Conservation (phyloP, 2,888 invertebrate species). For the Dorcus parallelipipedus region DNA sequence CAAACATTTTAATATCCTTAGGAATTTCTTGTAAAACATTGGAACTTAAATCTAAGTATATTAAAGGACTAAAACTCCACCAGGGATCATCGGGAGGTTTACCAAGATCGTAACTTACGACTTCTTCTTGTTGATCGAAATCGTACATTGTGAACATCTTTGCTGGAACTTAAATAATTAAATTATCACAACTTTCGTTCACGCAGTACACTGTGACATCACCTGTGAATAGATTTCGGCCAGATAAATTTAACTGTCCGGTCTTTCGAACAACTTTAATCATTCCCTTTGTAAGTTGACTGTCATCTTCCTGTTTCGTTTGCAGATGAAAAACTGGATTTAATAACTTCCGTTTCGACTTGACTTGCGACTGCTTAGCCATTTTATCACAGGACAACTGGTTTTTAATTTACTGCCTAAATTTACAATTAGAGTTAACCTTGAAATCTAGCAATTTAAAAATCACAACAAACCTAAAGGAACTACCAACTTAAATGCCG, state of each 20-base stretch:
- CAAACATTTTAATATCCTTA: slow-evolving; percentile 61
- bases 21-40: slow-evolving; percentile 66
- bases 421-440: slow-evolving; percentile 10
- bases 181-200: no score
- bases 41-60: slow-evolving; percentile 73
- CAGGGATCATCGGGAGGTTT: slow-evolving; percentile 61
- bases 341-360: slow-evolving; percentile 42
- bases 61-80: slow-evolving; percentile 82
- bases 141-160: slow-evolving; percentile 73
- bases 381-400: slow-evolving; percentile 20
- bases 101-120: slow-evolving; percentile 58
- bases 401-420: not conserved
- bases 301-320: slow-evolving; percentile 67
- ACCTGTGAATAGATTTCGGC: slow-evolving; percentile 72
- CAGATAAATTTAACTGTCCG: slow-evolving; percentile 76
- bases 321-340: slow-evolving; percentile 69
- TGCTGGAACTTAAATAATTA: slow-evolving; percentile 60
- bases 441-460: slow-evolving; percentile 11
- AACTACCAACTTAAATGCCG: no score
- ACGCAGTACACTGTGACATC: slow-evolving; percentile 25
- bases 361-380: slow-evolving; percentile 42
- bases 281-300: slow-evolving; percentile 64
- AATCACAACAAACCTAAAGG: not conserved
- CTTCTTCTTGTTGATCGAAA: slow-evolving; percentile 60
- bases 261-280: slow-evolving; percentile 77